Evolutionary conservation across 2,113 vertebrate genomes (phyloP), one percentile per base, ranked within the genome.

Genomic region (Catharus fuscescens): DNA sequence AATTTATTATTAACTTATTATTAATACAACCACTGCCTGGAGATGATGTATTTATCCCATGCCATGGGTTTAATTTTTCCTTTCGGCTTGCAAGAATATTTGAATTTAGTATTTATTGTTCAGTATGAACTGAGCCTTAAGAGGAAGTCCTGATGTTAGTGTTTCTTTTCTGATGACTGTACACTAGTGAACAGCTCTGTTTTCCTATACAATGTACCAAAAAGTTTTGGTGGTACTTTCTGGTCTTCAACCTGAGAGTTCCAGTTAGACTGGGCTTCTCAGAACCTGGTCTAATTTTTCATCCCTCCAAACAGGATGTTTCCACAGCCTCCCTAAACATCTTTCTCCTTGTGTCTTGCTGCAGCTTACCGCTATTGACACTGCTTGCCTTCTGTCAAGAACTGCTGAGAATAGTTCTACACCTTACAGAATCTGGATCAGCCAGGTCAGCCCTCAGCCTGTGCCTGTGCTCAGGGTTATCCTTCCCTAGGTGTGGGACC

Each of bases 351-450:
- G 16, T 44, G 19, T 13, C 15, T 73, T 61, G 19, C 18, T 81
- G 60, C 64, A 78, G n/a, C 45, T 50, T 73, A 45, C 61, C 54
- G 48, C 45, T 53, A 3, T 26, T 50, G 28, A 28, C 14, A 52
- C 17, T 10, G 3, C 24, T 82, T 61, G 31, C 4, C 18, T 69
- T 69, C 48, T 29, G 16, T 32, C 0, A 0, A 66, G 40, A 18
- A 44, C 13, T 3, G 0, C 40, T 16, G 26, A 48, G 69, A 87
- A 56, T 13, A 56, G 12, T 19, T 21, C 53, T 23, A 7, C 16
- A 12, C 31, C 21, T 38, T 34, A 40, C 7, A 23, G 38, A 66
- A 62, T 54, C 12, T 21, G 21, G 2, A 48, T 81, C 28, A 72
- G 7, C 23, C 50, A 64, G 42, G 25, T 20, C 36, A 80, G 31